A percentile compares a stretch with the other conserved stretches of the same genome.
phyloP scores from a whole-genome alignment of 1,140 invertebrate genomes.

The Homalodisca vitripennis region DNA sequence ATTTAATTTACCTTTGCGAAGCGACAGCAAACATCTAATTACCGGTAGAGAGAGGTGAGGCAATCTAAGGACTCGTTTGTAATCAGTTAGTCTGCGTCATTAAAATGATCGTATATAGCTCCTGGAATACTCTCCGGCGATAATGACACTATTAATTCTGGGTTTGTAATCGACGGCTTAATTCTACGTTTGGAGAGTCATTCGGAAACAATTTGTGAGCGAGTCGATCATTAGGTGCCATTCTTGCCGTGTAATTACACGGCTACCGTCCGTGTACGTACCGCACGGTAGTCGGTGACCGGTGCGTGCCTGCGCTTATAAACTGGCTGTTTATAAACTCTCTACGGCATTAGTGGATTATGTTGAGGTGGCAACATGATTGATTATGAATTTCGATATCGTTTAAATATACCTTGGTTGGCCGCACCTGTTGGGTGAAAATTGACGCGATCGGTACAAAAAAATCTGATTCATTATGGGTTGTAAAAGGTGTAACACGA shows the following conservation, averaged over 20 bases:
- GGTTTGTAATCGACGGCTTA: constrained; percentile 15
- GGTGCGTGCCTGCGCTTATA: no score
- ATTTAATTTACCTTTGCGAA: constrained; percentile 11
- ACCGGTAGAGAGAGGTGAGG: constrained; percentile 6
- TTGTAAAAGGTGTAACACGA: no score
- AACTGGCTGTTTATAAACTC: no score
- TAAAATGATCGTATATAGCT: not conserved
- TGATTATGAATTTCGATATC: no score
- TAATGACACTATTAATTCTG: constrained; percentile 13
- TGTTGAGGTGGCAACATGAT: no score
- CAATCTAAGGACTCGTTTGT: constrained; percentile 19
- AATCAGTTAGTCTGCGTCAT: constrained; percentile 20
- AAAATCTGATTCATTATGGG: no score
- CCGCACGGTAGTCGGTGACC: no score
- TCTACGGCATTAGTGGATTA: no score
- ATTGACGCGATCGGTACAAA: no score
- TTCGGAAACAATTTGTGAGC: constrained; percentile 23
- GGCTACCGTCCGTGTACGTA: not conserved
- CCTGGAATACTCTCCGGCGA: constrained; percentile 1
- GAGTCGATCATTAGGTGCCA: constrained; percentile 4
- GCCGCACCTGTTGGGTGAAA: no score
- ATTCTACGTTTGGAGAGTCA: constrained; percentile 23
- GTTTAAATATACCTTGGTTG: no score
- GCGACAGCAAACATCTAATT: constrained; percentile 14
- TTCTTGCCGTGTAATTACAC: constrained; percentile 3